Conservation (phyloP, 2,113 vertebrate genomes). For the Anseranas semipalmata region DNA sequence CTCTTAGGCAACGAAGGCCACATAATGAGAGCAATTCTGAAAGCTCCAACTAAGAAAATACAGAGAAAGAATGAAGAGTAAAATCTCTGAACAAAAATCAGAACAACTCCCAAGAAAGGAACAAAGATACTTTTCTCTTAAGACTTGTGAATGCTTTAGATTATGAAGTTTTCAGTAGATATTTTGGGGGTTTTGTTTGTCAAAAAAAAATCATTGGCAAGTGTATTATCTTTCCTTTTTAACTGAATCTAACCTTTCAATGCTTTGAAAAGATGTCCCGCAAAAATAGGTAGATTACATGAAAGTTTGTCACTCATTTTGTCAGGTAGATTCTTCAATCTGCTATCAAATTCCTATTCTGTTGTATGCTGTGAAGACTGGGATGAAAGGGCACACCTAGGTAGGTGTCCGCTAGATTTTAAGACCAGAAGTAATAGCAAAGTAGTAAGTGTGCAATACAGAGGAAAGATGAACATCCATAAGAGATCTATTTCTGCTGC, state of each 20-base stretch:
- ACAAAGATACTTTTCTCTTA: neutral
- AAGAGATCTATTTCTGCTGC: neutral
- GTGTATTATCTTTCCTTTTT: neutral
- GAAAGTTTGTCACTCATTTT: neutral
- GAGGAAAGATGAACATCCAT: neutral
- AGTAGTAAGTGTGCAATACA: neutral
- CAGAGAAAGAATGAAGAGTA: neutral
- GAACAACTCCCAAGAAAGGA: rapidly evolving
- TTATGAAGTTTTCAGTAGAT: neutral
- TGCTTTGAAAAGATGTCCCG: neutral
- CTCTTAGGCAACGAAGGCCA: neutral
- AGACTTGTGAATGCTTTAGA: neutral
- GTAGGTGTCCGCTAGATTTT: neutral
- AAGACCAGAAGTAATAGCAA: neutral
- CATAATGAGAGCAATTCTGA: neutral
- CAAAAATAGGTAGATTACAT: neutral
- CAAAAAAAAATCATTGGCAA: neutral
- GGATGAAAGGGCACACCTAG: neutral
- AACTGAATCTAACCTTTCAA: neutral
- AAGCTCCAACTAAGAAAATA: neutral
- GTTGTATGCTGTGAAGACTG: neutral
- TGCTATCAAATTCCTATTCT: neutral
- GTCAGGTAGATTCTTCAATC: neutral
- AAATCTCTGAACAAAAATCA: neutral
- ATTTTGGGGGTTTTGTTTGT: rapidly evolving